phyloP scores from a whole-genome alignment of 2,113 vertebrate genomes.

The Takifugu bimaculatus region DNA sequence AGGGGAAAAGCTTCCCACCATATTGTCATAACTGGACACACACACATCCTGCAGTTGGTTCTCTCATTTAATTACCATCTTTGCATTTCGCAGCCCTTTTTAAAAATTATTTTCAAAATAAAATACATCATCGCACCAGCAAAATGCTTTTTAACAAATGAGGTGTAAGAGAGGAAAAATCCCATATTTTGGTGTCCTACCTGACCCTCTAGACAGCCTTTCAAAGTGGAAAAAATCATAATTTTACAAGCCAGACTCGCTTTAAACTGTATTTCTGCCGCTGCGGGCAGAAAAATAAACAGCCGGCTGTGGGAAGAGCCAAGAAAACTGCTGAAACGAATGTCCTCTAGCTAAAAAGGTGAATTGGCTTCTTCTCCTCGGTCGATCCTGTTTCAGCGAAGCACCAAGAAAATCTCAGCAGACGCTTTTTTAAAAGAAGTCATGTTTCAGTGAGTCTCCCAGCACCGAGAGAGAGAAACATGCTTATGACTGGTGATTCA shows the following conservation, averaged over 20 bases:
- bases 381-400: constrained; percentile 20
- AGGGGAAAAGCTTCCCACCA: background rate
- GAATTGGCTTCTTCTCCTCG: constrained; percentile 21
- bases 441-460: constrained; percentile 11
- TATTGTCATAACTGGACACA: background rate
- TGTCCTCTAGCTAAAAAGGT: constrained; percentile 5
- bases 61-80: too few species aligned
- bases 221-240: constrained; percentile 58
- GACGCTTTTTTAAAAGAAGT: constrained; percentile 3
- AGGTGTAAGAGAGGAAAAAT: background rate
- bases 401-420: background rate
- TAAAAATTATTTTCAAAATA: too few species aligned
- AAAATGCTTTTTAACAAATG: background rate
- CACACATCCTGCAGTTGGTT: background rate
- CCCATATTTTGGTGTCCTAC: constrained; percentile 41
- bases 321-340: constrained; percentile 3
- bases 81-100: too few species aligned
- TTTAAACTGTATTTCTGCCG: constrained; percentile 15
- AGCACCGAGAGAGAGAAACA: constrained; percentile 4
- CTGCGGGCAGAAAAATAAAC: constrained; percentile 2
- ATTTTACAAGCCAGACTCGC: constrained; percentile 11
- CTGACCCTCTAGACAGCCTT: constrained; percentile 57
- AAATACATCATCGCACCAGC: too few species aligned
- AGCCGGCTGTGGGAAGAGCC: constrained; percentile 3
- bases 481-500: constrained; percentile 6